Percentiles rank a stretch among this genome's conserved stretches.
Conservation (phyloP, 2,888 invertebrate species). For the Eupithecia subumbrata region DNA sequence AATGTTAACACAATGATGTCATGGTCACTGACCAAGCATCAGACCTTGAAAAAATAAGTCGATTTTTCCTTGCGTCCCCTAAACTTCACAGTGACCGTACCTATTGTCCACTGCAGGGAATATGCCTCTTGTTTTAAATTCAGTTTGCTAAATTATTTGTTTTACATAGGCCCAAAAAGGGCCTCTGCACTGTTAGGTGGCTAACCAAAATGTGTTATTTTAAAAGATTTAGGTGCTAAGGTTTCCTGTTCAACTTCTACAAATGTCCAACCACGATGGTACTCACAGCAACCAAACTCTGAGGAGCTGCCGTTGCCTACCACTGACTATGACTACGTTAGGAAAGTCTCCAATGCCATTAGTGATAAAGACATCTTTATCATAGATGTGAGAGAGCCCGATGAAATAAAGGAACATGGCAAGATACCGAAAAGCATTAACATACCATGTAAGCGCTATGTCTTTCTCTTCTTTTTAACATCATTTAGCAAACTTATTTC, state of each 20-base stretch:
- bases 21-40: no score
- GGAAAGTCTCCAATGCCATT: constrained; percentile 58
- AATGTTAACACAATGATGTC: no score
- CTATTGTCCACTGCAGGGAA: background rate
- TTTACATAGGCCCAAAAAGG: no score
- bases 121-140: background rate
- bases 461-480: no score
- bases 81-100: no score
- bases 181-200: no score
- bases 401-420: constrained; percentile 88
- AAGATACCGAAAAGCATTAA: constrained; percentile 89
- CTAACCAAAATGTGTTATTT: background rate
- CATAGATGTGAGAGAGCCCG: constrained; percentile 90
- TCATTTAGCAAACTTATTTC: no score
- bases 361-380: constrained; percentile 71
- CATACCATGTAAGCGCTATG: constrained; percentile 86
- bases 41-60: no score
- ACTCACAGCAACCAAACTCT: constrained; percentile 52
- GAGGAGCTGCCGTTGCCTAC: constrained; percentile 54
- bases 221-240: constrained; percentile 14
- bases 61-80: no score
- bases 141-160: background rate
- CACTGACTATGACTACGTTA: constrained; percentile 75
- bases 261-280: constrained; percentile 47
- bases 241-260: constrained; percentile 13